Conservation (phyloP, 1,140 invertebrate species). For the Camponotus pennsylvanicus region DNA sequence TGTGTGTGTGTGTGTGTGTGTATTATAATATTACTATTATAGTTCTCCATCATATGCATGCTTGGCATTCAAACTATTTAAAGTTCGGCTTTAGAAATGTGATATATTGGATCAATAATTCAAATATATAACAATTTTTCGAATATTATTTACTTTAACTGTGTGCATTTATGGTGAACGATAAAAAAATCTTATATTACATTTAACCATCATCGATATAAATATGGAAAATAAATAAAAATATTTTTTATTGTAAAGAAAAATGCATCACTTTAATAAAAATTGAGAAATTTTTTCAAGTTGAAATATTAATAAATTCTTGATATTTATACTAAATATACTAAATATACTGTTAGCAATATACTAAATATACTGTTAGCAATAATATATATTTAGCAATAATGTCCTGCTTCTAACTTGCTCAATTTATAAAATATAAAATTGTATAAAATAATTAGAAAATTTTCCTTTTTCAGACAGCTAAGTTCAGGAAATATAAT, state of each 20-base stretch:
- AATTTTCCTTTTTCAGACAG: constrained; percentile 1
- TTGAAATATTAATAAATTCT: constrained; percentile 24
- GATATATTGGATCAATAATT: neutral
- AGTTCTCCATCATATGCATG: neutral
- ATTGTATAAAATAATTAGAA: constrained; percentile 19
- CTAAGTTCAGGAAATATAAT: neutral
- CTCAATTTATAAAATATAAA: constrained; percentile 25
- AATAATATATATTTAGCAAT: constrained; percentile 29
- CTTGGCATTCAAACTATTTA: neutral
- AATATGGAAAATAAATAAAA: constrained; percentile 1
- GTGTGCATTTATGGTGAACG: neutral
- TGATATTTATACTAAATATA: neutral
- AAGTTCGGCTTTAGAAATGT: neutral
- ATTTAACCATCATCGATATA: neutral
- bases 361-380: neutral
- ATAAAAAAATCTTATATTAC: neutral
- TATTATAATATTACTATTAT: neutral
- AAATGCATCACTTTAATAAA: neutral
- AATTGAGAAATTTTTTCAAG: neutral
- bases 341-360: constrained; percentile 18
- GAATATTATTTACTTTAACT: neutral
- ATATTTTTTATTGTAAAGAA: neutral
- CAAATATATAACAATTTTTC: neutral
- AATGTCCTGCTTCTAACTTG: neutral
- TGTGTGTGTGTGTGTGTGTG: too few species aligned